These are phyloP conservation scores for Eulemur coronatus DNA, from an alignment of 2,797 vertebrate species.

Conservation along the genomic window DNA sequence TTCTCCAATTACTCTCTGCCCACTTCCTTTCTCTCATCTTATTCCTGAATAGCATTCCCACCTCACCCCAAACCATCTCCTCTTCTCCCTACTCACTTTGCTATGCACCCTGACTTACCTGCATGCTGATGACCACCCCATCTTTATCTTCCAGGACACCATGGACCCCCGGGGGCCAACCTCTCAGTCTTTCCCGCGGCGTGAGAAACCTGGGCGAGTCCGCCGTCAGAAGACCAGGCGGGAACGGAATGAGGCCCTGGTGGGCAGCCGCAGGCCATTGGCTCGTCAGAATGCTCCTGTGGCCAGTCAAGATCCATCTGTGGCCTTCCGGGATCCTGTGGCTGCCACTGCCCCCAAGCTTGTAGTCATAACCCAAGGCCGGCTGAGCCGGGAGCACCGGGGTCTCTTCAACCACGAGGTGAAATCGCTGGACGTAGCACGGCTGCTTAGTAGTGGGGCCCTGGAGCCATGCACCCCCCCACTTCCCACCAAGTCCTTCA, in stretches of 20 bases:
- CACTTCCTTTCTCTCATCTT: not conserved
- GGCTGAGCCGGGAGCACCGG: constrained; percentile 88
- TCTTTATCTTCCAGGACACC: constrained; percentile 29
- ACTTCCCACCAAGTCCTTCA: not conserved
- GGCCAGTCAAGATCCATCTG: not conserved
- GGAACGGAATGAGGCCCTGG: constrained; percentile 61
- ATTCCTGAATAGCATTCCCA: not conserved
- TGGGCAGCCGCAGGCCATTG: constrained; percentile 13
- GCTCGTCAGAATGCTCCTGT: constrained; percentile 69
- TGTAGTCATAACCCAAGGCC: constrained; percentile 90
- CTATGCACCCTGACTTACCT: not conserved
- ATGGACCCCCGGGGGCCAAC: constrained; percentile 75
- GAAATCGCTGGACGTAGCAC: constrained; percentile 91
- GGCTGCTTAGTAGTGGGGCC: constrained; percentile 82
- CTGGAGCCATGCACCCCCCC: not conserved
- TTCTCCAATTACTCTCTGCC: not conserved
- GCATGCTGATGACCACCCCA: not conserved
- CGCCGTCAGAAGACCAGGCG: constrained; percentile 73
- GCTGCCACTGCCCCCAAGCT: constrained; percentile 34
- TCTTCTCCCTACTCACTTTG: not conserved
- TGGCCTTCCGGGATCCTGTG: constrained; percentile 12
- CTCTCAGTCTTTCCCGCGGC: constrained; percentile 54
- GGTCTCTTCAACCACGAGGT: constrained; percentile 93
- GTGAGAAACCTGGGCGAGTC: constrained; percentile 68
- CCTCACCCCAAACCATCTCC: not conserved